These are phyloP conservation scores for Esox lucius DNA, from an alignment of 2,797 vertebrate species.

Conservation along the genomic window DNA sequence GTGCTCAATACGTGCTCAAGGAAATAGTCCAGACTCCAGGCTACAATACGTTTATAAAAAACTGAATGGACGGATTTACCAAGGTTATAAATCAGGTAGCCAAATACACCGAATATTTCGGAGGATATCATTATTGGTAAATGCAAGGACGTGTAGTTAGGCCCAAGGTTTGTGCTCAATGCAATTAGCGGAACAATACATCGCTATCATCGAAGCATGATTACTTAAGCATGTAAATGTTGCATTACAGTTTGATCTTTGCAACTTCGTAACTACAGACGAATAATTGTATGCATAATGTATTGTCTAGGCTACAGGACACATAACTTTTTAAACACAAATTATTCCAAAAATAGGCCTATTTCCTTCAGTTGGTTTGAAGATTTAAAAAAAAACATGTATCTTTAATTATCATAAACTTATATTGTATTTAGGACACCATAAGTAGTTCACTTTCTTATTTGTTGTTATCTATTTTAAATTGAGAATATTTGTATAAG, in stretches of 20 bases:
- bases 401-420: neutral
- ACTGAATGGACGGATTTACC: constrained; percentile 17
- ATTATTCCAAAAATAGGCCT: neutral
- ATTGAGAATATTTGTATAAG: neutral
- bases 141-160: neutral
- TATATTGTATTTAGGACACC: neutral
- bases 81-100: neutral
- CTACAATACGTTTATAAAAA: neutral
- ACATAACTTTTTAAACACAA: neutral
- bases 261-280: neutral
- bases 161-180: neutral
- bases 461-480: neutral
- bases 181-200: neutral
- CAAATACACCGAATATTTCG: neutral
- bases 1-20: constrained; percentile 37
- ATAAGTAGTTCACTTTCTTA: neutral
- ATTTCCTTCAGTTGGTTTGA: neutral
- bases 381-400: neutral
- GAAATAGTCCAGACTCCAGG: constrained; percentile 11
- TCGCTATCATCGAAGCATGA: neutral
- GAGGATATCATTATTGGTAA: neutral
- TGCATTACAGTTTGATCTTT: neutral
- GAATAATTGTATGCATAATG: neutral
- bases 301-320: neutral
- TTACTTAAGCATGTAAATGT: neutral